Base-by-base conservation (phyloP, 2,113 vertebrate species). In the Solea senegalensis region DNA sequence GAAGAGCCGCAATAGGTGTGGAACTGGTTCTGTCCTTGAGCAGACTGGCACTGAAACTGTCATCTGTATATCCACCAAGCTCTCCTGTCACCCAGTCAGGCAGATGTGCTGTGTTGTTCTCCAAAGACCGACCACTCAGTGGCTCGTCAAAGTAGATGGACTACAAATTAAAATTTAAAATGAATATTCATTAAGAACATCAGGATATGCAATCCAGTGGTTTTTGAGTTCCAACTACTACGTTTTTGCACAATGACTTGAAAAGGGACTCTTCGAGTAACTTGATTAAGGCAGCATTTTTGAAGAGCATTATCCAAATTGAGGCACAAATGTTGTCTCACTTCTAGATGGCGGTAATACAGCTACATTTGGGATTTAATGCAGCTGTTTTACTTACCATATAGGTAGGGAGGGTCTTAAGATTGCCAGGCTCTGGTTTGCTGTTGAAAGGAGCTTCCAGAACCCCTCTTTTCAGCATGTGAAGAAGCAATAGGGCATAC, bases 131-230 rank as follows among this genome's bases (percentile, higher is more conserved):
- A 58, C 84, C 60, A 44, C 84, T 81, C 86, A 92, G 88, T 9
- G 95, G 94, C 58, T 96, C 96, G 69, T 97, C 95, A 82, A 96
- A 96, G 89, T 96, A 98, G 89, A 96, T 95, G 5, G 95, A 95
- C 97, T 99, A 2, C 0, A 84, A 90, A 69, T 27, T 0, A 39
- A 50, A 46, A 69, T 58, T 8, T 9, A 45, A 59, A 62, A 65
- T 16, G 1, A 15, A n/a, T 0, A 43, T 63, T 62, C 41, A 62
- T 11, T 11, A 21, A 48, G 16, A 9, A 3, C 10, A 27, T 16
- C 9, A 14, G 13, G 52, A 71, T 43, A 46, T 44, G 27, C 8
- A 53, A 27, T 51, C 2, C 10, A 0, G 8, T 41, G 8, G n/a
- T 13, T 16, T 14, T 3, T 15, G 15, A 40, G 51, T 27, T 53